Evolutionary conservation across 1,140 invertebrate genomes (phyloP), one percentile per base, ranked within the genome.

Genomic region (Halictus rubicundus): DNA sequence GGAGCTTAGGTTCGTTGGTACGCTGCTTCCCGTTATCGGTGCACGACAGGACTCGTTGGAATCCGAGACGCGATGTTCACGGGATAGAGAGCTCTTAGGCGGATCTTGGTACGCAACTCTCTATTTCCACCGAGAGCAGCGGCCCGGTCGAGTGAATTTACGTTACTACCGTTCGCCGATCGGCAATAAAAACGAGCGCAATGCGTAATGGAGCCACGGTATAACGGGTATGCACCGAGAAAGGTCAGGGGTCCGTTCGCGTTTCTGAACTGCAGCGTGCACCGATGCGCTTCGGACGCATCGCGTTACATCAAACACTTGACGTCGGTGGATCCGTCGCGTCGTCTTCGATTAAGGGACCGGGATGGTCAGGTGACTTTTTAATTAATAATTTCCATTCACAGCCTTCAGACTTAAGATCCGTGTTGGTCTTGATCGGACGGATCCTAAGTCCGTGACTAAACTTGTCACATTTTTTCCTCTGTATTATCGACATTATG

Each of bases 161-260:
- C 84, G 83, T 86, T 85, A 86, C 85, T 86, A 85, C 84, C 84
- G 75, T 74, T 85, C 83, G 64, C 61, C 83, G 83, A 86, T 86
- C 83, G 76, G 84, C 80, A 85, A 86, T 86, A 86, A 86, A 86
- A 86, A 86, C 71, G 80, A 80, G 84, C 84, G 84, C 84, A 75
- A 86, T 85, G 84, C 84, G 84, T 86, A 85, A 74, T 85, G 84
- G 71, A 76, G 83, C 68, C 71, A 78, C 70, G 84, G 71, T 72
- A 78, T 85, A 86, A 85, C 84, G 84, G 84, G 80, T 68, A 84
- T 12, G 42, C 74, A 61, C 65, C 68, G 72, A 27, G 84, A 86
- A 86, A 86, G 84, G 84, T 86, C 84, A 86, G 83, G 84, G 84
- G 84, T 82, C 74, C 84, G 83, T 71, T 86, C 83, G 80, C 83